Evolutionary conservation across 1,140 invertebrate genomes (phyloP).

Genomic region (Augochlora pura): DNA sequence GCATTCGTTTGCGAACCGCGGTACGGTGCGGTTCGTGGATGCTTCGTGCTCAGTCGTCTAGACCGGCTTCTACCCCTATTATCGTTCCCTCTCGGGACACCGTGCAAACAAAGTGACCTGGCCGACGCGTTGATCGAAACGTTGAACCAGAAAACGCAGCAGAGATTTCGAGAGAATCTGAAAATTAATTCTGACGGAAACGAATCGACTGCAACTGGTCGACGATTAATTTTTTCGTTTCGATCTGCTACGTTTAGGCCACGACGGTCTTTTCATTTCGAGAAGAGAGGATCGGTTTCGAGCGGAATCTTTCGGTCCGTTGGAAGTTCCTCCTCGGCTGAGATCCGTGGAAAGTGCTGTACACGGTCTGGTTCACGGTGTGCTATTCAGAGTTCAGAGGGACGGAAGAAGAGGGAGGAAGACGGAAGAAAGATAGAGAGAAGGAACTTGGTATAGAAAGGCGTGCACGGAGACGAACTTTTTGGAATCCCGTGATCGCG

Average conservation of each 20-base stretch:
- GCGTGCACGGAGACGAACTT: conserved; percentile 29
- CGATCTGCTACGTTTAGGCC: no score
- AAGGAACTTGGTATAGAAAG: conserved; percentile 25
- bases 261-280: no score
- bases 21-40: conserved; percentile 31
- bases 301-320: conserved; percentile 31
- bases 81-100: not conserved
- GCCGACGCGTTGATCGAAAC: no score
- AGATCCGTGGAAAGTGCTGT: conserved; percentile 58
- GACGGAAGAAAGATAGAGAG: not conserved
- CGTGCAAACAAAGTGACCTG: not conserved
- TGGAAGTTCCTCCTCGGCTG: conserved; percentile 30
- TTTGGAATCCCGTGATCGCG: not conserved
- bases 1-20: conserved; percentile 61
- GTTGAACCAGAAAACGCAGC: no score
- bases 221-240: no score
- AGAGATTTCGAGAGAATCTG: no score
- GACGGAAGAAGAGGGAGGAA: conserved; percentile 42
- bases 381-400: conserved; percentile 48
- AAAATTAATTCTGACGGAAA: no score
- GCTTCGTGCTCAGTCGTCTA: not conserved
- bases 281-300: not conserved
- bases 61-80: not conserved
- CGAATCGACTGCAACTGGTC: no score
- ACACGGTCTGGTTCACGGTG: conserved; percentile 60